Evolutionary conservation across 2,888 invertebrate genomes (phyloP).

Genomic region (Dascillus cervinus): DNA sequence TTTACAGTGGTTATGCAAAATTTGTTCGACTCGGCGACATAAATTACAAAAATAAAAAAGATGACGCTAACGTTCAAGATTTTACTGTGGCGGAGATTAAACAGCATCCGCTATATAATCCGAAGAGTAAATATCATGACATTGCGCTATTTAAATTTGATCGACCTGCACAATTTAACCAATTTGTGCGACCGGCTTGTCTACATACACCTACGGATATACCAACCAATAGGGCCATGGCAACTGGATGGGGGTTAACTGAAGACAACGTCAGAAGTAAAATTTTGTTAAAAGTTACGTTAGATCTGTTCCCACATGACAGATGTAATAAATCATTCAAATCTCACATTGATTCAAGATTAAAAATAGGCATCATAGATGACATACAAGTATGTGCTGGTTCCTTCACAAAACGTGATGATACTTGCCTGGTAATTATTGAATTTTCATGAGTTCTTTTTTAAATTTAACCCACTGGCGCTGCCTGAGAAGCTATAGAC

Average conservation of each 20-base stretch:
- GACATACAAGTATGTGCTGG: conserved; percentile 27
- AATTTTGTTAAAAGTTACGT: conserved; percentile 19
- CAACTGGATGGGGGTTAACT: conserved; percentile 37
- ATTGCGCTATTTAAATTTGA: conserved; percentile 42
- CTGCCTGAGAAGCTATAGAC: no score
- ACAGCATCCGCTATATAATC: conserved; percentile 37
- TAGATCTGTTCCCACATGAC: conserved; percentile 13
- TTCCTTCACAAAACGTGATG: conserved; percentile 13
- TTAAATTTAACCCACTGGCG: no score
- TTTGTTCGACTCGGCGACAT: conserved; percentile 40
- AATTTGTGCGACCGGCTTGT: conserved; percentile 41
- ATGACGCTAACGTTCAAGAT: conserved; percentile 10
- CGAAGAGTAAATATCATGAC: conserved; percentile 40
- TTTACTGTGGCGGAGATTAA: conserved; percentile 24
- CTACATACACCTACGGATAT: conserved; percentile 21
- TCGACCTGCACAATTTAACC: conserved; percentile 29
- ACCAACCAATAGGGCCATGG: conserved; percentile 22
- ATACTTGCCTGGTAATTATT: conserved; percentile 27
- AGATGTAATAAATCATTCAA: conserved; percentile 14
- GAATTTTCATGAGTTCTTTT: no score
- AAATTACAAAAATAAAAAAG: conserved; percentile 21
- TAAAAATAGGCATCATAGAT: conserved; percentile 18
- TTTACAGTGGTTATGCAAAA: conserved; percentile 25
- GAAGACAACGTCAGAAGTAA: conserved; percentile 10
- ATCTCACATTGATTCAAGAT: conserved; percentile 15